These are phyloP conservation scores for Exocentrus adspersus DNA, from an alignment of 2,888 invertebrate genomes.

Conservation along the genomic window DNA sequence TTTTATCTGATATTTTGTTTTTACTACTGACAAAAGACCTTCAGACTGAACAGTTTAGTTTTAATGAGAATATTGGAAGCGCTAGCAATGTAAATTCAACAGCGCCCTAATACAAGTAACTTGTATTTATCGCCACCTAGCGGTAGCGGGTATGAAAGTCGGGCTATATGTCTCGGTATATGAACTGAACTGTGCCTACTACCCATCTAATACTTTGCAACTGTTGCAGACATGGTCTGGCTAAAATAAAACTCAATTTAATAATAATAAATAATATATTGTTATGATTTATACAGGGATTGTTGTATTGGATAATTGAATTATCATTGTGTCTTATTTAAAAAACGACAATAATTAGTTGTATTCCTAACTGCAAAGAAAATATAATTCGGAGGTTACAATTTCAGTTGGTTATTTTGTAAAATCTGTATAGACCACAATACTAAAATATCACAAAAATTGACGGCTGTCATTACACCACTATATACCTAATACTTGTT, in stretches of 20 bases:
- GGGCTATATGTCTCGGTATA: no score
- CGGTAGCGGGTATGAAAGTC: no score
- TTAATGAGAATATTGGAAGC: no score
- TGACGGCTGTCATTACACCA: conserved; percentile 15
- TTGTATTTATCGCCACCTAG: no score
- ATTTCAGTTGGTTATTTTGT: not conserved
- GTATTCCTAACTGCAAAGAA: not conserved
- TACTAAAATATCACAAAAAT: conserved; percentile 22
- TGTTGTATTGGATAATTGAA: not conserved
- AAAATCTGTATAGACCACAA: conserved; percentile 4
- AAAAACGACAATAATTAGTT: not conserved
- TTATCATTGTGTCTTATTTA: not conserved
- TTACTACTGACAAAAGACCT: no score
- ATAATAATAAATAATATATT: conserved; percentile 2
- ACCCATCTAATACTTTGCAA: no score
- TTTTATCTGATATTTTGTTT: no score
- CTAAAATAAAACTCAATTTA: not conserved
- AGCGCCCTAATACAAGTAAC: no score
- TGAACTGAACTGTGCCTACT: no score
- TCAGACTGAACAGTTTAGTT: no score
- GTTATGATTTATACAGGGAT: not conserved
- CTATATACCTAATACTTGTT: conserved; percentile 11
- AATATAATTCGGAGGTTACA: not conserved
- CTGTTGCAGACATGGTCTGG: no score
- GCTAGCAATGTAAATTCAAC: no score